A percentile compares a stretch with the other conserved stretches of the same genome.
phyloP scores from a whole-genome alignment of 2,797 vertebrate genomes.

The Florisuga fusca region DNA sequence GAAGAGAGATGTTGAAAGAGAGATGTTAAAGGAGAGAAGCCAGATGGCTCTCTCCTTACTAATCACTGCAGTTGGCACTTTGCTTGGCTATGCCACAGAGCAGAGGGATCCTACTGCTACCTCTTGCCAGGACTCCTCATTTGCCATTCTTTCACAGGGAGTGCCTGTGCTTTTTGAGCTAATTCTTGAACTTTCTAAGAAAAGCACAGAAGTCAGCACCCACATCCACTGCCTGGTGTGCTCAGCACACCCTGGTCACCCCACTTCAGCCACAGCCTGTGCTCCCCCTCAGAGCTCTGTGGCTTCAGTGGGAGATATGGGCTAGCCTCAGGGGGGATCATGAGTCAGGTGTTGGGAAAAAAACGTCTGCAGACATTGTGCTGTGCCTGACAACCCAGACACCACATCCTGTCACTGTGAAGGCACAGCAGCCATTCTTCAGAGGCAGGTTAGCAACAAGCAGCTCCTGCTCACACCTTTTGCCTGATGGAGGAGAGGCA shows the following conservation, averaged over 20 bases:
- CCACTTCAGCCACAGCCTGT: neutral
- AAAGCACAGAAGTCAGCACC: accelerated
- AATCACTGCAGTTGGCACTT: neutral
- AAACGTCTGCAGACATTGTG: accelerated
- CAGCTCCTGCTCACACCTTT: neutral
- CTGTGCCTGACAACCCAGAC: accelerated
- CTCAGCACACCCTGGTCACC: neutral
- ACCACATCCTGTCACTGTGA: neutral
- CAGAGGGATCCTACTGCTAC: neutral
- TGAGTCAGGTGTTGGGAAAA: accelerated
- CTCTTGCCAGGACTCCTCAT: neutral
- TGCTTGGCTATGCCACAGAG: neutral
- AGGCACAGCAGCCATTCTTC: neutral
- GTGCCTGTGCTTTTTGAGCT: neutral
- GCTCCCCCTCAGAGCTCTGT: neutral
- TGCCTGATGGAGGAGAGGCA: neutral
- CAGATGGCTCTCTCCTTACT: neutral
- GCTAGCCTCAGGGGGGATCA: neutral
- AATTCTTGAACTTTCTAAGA: neutral
- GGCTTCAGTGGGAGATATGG: neutral
- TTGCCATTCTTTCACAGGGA: neutral
- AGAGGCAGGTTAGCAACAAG: neutral
- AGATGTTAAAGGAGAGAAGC: neutral
- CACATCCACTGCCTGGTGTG: neutral
- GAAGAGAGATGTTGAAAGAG: neutral